A percentile compares a stretch with the other conserved stretches of the same genome.
Conservation (phyloP, 2,113 vertebrate genomes). For the Acinonyx jubatus region DNA sequence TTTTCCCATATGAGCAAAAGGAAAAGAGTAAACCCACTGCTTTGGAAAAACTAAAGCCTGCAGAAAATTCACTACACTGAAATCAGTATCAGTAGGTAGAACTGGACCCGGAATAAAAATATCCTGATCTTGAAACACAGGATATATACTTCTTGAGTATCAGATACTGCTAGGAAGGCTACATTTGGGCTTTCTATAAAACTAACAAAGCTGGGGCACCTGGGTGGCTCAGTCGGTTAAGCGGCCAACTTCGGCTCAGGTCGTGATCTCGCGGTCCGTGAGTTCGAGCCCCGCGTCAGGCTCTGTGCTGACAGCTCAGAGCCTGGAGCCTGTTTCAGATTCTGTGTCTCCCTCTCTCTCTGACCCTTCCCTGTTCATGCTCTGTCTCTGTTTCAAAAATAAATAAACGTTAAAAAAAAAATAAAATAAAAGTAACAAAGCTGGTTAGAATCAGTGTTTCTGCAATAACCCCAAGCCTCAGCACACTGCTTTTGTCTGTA, state of each 20-base stretch:
- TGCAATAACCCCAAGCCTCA: background rate
- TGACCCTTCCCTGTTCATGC: too few relatives aligned
- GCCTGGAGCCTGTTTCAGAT: too few relatives aligned
- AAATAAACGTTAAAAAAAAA: too few relatives aligned
- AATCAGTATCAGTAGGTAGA: background rate
- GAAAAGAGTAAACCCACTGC: background rate
- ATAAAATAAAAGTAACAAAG: background rate
- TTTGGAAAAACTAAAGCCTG: background rate
- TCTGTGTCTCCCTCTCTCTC: too few relatives aligned
- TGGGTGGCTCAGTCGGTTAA: too few relatives aligned
- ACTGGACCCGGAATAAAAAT: background rate
- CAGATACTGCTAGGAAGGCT: background rate
- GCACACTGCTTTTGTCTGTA: background rate
- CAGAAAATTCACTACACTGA: background rate
- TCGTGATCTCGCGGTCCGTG: too few relatives aligned
- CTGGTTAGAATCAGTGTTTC: background rate
- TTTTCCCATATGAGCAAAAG: background rate
- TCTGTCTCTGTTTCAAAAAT: background rate
- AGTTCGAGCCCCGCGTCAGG: too few relatives aligned
- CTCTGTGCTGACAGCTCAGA: too few relatives aligned
- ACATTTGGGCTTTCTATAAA: background rate
- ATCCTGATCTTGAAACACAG: background rate
- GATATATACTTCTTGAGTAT: background rate
- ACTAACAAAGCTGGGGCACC: background rate
- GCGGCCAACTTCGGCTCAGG: too few relatives aligned